Evolutionary conservation across 2,113 vertebrate species (phyloP).

Genomic region (Pantherophis guttatus): DNA sequence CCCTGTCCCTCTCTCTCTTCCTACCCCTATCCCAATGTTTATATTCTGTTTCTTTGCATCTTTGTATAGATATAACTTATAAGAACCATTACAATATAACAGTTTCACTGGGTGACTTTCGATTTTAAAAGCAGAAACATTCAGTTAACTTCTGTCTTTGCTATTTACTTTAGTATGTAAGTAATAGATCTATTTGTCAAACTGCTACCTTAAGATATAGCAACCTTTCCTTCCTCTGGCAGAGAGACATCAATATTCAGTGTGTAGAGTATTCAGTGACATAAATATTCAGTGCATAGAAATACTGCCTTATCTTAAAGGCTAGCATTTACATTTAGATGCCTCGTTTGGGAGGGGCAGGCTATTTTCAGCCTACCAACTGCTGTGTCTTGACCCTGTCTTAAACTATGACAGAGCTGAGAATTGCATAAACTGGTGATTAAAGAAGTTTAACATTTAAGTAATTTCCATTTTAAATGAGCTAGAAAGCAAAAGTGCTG

Average conservation of each 20-base stretch:
- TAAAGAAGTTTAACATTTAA: neutral
- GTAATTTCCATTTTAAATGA: conserved; percentile 1
- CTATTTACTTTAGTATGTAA: neutral
- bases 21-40: neutral
- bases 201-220: neutral
- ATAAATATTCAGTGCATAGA: conserved; percentile 3
- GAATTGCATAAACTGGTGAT: neutral
- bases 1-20: too few species aligned
- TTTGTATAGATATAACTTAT: neutral
- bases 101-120: neutral
- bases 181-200: neutral
- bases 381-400: neutral
- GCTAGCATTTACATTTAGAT: conserved; percentile 1
- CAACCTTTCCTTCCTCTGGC: neutral
- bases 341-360: neutral
- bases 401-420: neutral
- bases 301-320: neutral
- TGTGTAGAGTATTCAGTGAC: neutral
- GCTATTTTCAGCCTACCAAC: neutral
- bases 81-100: conserved; percentile 13
- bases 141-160: conserved; percentile 7
- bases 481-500: neutral
- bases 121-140: neutral
- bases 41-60: neutral
- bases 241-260: neutral